Percentiles rank a stretch among this genome's conserved stretches.
Evolutionary conservation across 2,113 vertebrate species (phyloP).

Genomic region (Lathamus discolor): DNA sequence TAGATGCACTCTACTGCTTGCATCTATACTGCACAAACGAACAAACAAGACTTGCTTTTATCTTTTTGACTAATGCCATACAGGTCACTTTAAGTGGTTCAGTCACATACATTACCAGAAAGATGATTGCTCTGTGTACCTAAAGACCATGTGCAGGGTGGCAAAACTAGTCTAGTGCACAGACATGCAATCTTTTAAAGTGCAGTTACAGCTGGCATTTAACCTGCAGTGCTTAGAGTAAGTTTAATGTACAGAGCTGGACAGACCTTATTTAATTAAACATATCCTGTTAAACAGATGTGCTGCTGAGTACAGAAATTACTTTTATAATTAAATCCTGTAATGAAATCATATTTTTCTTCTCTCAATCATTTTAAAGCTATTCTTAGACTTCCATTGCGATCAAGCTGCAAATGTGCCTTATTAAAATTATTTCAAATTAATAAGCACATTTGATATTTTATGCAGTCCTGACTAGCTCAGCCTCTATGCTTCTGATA

Average conservation of each 20-base stretch:
- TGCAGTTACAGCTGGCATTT: slow-evolving; percentile 17
- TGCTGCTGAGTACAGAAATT: neutral
- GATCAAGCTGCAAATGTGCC: neutral
- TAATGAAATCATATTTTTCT: neutral
- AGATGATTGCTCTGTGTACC: neutral
- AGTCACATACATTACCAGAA: neutral
- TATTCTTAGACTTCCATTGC: neutral
- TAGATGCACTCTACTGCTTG: neutral
- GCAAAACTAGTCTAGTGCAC: neutral
- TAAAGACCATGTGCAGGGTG: neutral
- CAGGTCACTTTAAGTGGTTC: neutral
- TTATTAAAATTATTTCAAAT: slow-evolving; percentile 19
- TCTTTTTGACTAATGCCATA: neutral
- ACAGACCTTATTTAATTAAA: slow-evolving; percentile 6
- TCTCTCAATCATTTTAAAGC: neutral
- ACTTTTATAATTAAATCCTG: neutral
- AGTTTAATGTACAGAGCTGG: neutral
- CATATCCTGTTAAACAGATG: neutral
- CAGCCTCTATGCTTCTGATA: neutral
- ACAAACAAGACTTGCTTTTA: neutral
- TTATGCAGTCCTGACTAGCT: neutral
- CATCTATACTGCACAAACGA: neutral
- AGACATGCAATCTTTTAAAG: neutral
- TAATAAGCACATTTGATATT: neutral
- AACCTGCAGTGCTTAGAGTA: neutral